Evolutionary conservation across 2,888 invertebrate genomes (phyloP).

Genomic region (Caenorhabditis panamensis): DNA sequence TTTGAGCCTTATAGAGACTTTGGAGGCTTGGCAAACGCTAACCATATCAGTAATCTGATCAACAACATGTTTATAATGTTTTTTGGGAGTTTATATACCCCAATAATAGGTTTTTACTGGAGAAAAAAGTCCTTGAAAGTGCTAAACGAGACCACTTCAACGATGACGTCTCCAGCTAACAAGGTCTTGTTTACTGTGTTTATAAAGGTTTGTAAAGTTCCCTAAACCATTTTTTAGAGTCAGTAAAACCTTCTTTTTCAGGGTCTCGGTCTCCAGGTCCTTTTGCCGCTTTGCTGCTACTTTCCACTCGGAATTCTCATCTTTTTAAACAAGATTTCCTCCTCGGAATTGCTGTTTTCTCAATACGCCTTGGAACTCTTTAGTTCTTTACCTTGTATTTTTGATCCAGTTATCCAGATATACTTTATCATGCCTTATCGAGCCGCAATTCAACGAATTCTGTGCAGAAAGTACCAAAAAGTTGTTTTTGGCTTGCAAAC

Average conservation of each 20-base stretch:
- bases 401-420: conserved; percentile 46
- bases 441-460: not conserved
- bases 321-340: conserved; percentile 37
- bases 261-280: conserved; percentile 39
- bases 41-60: not conserved
- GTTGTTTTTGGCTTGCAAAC: no score
- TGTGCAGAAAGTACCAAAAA: no score
- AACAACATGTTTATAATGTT: conserved; percentile 9
- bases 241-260: conserved; percentile 8
- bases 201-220: not conserved
- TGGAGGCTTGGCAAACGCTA: not conserved
- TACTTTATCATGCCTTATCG: conserved; percentile 51
- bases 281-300: conserved; percentile 40
- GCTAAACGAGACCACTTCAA: conserved; percentile 5
- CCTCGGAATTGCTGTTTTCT: no score
- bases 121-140: conserved; percentile 32
- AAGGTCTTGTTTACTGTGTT: not conserved
- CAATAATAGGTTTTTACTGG: conserved; percentile 32
- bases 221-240: not conserved
- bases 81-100: not conserved
- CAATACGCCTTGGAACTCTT: no score
- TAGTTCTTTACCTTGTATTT: no score
- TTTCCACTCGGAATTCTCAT: conserved; percentile 40
- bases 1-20: not conserved
- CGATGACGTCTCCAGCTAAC: conserved; percentile 8